phyloP scores from a whole-genome alignment of 2,113 vertebrate species.

The Urocitellus parryii region DNA sequence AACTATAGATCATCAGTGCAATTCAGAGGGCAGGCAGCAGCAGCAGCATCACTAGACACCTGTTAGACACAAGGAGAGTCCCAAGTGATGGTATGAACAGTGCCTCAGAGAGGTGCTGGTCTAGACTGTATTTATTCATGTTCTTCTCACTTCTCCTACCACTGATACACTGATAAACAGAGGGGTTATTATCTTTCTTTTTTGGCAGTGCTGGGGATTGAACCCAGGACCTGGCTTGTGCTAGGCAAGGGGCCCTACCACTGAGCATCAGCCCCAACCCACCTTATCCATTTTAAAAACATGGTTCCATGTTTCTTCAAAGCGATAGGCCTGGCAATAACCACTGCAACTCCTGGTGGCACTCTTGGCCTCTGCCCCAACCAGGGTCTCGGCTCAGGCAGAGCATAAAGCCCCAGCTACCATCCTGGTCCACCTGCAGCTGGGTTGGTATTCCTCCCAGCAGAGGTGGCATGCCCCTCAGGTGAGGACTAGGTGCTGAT shows the following conservation, averaged over 20 bases:
- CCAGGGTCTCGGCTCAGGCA: no score
- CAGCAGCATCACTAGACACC: background rate
- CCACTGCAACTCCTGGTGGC: background rate
- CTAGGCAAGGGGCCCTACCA: no score
- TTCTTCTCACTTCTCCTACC: background rate
- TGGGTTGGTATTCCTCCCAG: background rate
- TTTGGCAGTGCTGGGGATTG: no score
- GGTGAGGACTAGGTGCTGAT: background rate
- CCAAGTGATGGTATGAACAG: fast-evolving
- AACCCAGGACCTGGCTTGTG: no score
- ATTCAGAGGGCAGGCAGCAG: background rate
- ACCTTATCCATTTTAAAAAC: background rate
- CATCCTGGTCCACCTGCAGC: fast-evolving
- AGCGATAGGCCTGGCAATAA: background rate
- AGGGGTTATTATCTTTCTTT: no score
- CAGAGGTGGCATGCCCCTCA: background rate
- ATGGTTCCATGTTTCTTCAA: background rate
- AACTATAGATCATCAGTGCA: fast-evolving
- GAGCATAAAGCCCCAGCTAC: background rate
- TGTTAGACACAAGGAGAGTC: background rate
- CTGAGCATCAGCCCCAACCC: no score
- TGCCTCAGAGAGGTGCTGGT: background rate
- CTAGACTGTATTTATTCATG: no score
- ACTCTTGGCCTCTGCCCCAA: fast-evolving
- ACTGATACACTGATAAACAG: background rate